Evolutionary conservation across 2,797 vertebrate species (phyloP).

Genomic region (Apogon talboti): DNA sequence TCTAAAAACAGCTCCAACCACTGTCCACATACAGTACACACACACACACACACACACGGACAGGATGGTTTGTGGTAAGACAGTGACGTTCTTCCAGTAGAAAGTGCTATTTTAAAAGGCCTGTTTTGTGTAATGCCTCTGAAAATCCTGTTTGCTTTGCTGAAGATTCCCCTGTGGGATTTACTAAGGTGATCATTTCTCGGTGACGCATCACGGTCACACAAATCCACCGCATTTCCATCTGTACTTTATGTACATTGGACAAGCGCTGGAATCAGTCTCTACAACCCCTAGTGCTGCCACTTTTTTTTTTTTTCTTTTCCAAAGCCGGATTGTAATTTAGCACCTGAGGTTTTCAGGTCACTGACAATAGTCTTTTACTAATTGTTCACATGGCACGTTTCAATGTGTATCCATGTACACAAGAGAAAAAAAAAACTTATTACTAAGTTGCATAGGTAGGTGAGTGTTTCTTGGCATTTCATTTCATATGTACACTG

Average conservation of each 20-base stretch:
- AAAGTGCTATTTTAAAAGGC: slow-evolving; percentile 56
- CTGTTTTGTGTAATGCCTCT: slow-evolving; percentile 43
- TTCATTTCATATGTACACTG: no score
- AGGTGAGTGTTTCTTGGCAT: no score
- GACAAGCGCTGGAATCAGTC: background rate
- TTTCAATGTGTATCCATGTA: no score
- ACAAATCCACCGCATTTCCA: background rate
- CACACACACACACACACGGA: slow-evolving; percentile 18
- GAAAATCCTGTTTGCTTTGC: slow-evolving; percentile 42
- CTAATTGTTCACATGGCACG: no score
- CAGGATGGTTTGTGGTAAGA: slow-evolving; percentile 48
- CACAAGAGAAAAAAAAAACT: no score
- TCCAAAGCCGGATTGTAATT: background rate
- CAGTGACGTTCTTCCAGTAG: slow-evolving; percentile 44
- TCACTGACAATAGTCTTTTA: background rate
- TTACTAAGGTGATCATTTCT: slow-evolving; percentile 56
- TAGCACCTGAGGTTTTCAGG: background rate
- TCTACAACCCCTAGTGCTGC: background rate
- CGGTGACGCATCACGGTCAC: slow-evolving; percentile 23
- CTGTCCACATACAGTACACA: slow-evolving; percentile 14
- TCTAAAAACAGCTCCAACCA: slow-evolving; percentile 61
- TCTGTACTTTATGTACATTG: background rate
- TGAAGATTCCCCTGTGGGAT: slow-evolving; percentile 39
- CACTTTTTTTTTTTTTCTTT: background rate
- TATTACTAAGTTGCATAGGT: no score